phyloP scores from a whole-genome alignment of 2,888 invertebrate species.

The Trachelus stipa region DNA sequence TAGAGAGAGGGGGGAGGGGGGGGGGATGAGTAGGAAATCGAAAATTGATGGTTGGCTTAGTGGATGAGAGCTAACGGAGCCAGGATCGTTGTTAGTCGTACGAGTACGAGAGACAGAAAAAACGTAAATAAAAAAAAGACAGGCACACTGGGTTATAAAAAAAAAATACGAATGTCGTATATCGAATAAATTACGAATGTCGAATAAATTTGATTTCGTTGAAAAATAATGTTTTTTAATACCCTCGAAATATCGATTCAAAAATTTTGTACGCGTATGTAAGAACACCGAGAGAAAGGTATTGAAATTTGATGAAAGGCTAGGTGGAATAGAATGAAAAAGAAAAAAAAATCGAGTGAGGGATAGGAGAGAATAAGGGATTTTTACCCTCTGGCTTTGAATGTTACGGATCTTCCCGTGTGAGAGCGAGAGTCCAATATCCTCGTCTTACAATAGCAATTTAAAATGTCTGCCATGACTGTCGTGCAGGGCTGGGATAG shows the following conservation, averaged over 20 bases:
- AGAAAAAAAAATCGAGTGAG: neutral
- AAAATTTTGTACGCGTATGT: neutral
- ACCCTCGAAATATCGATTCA: neutral
- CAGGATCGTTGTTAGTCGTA: neutral
- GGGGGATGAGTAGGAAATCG: slow-evolving; percentile 13
- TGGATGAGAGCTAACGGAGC: neutral
- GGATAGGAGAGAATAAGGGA: neutral
- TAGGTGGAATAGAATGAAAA: neutral
- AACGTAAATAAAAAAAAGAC: neutral
- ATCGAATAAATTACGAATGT: too few species aligned
- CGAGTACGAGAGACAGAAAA: neutral
- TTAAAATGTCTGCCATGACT: slow-evolving; percentile 22
- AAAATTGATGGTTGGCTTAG: slow-evolving; percentile 1
- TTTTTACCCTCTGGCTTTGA: neutral
- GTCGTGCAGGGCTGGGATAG: slow-evolving; percentile 13
- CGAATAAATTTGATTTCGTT: too few species aligned
- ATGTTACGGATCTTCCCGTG: neutral
- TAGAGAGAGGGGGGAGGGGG: slow-evolving; percentile 21
- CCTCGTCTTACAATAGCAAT: slow-evolving; percentile 23
- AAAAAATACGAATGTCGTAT: too few species aligned
- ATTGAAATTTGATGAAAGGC: neutral
- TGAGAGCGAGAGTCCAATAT: slow-evolving; percentile 17
- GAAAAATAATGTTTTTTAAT: neutral
- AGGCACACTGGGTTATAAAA: too few species aligned
- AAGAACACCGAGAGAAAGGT: neutral